Evolutionary conservation across 2,888 invertebrate species (phyloP), one percentile per base, ranked within the genome.

Genomic region (Andrena marginata): DNA sequence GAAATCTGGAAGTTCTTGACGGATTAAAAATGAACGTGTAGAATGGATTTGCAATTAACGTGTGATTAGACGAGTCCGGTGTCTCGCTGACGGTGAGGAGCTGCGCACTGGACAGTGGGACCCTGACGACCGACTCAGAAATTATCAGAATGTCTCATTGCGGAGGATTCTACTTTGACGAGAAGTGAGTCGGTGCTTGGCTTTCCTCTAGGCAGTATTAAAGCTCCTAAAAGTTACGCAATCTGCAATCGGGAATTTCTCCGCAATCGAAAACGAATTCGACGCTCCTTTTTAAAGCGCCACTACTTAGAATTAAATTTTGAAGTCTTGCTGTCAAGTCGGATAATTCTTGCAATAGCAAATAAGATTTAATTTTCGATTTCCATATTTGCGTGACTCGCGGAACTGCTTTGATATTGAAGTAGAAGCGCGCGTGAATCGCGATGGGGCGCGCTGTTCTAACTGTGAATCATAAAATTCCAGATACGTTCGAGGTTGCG

Each of bases 131-230:
- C 0, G 99, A 99, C 94, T 99, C 99, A 0, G 99, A 99, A 95
- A 97, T 99, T 81, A 97, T 99, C 70, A 95, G 99, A 87, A 98
- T 98, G 97, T 98, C 98, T n/a, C 99, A 99, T 94, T 99, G 99
- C 93, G 99, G 99, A 42, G 96, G 98, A 88, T 98, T 99, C 95
- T 97, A 97, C 93, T 99, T 98, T 92, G 96, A 98, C 90, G 96
- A 97, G 88, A 96, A 97, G 97, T 98, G 93, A 94, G 94, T 89
- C 56, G 26, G 20, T 20, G 26, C 56, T 56, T 54, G 54, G 0
- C n/a, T 54, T 54, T 7, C n/a, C 8, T 10, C 20, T 8, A 20
- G n/a, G 8, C 8, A 54, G 0, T 8, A 20, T 42, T 23, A 63
- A 23, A 31, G 16, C 51, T 69, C 31, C 29, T 13, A 51, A 26